Percentiles rank a stretch among this genome's conserved stretches.
Conservation (phyloP, 2,888 invertebrate species). For the Vannuccia rotundouncinata region DNA sequence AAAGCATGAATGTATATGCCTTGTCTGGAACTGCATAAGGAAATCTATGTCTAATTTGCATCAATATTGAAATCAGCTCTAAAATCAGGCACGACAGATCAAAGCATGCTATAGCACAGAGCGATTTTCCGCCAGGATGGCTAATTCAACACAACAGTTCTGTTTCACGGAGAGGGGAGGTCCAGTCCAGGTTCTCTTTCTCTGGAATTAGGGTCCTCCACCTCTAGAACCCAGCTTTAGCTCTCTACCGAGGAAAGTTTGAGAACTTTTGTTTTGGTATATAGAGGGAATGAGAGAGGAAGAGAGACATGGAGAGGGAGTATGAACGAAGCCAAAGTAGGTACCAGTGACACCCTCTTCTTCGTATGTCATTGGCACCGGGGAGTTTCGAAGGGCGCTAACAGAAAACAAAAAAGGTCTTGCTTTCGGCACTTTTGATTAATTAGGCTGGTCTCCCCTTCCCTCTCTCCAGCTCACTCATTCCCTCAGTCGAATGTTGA, state of each 20-base stretch:
- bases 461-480: neutral
- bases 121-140: neutral
- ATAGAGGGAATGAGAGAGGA: too few relatives aligned
- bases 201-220: too few relatives aligned
- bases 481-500: too few relatives aligned
- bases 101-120: neutral
- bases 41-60: slow-evolving; percentile 22
- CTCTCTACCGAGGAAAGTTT: too few relatives aligned
- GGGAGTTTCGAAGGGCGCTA: neutral
- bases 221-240: too few relatives aligned
- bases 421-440: slow-evolving; percentile 23
- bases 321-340: neutral
- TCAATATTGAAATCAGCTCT: neutral
- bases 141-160: neutral
- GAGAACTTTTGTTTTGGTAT: too few relatives aligned
- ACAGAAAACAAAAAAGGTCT: neutral
- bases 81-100: slow-evolving; percentile 23
- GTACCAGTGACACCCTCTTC: neutral
- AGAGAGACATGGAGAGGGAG: neutral
- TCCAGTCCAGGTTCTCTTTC: neutral
- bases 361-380: slow-evolving; percentile 19
- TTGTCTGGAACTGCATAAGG: neutral
- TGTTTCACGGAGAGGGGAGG: neutral
- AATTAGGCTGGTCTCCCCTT: neutral
- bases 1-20: neutral